These are phyloP conservation scores for Leucozona laternaria DNA, from an alignment of 2,888 invertebrate genomes.

Conservation along the genomic window DNA sequence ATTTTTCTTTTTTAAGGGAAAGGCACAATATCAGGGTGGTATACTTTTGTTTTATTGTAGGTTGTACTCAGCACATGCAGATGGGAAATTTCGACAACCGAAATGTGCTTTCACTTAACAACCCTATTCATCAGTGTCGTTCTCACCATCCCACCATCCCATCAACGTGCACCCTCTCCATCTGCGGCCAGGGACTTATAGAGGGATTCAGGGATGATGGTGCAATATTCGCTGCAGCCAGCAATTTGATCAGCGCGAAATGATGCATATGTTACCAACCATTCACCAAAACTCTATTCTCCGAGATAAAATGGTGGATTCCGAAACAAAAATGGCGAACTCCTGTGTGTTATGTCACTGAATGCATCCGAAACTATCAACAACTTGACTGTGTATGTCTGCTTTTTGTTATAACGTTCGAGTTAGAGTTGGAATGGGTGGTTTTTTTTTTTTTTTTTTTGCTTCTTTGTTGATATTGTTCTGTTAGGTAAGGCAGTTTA, in stretches of 20 bases:
- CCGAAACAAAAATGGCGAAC: conserved; percentile 37
- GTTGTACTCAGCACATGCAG: conserved; percentile 29
- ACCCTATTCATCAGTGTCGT: conserved; percentile 70
- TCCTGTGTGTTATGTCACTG: conserved; percentile 31
- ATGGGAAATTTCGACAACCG: conserved; percentile 62
- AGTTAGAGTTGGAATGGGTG: background rate
- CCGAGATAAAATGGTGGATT: conserved; percentile 10
- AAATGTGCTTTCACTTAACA: conserved; percentile 74
- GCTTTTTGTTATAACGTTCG: conserved; percentile 15
- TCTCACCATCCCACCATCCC: background rate
- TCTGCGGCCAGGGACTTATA: background rate
- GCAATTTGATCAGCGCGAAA: conserved; percentile 43
- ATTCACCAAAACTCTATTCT: background rate
- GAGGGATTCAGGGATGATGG: conserved; percentile 1
- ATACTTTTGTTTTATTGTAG: background rate
- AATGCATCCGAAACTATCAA: conserved; percentile 67
- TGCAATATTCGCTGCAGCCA: conserved; percentile 35
- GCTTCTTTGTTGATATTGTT: background rate
- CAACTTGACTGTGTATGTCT: conserved; percentile 10
- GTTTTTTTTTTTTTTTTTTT: background rate
- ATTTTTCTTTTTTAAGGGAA: conserved; percentile 15
- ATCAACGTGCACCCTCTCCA: background rate
- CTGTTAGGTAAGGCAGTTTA: conserved; percentile 5
- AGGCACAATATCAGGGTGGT: background rate
- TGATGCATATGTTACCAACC: conserved; percentile 33